phyloP scores from a whole-genome alignment of 1,140 invertebrate species.

The Nomia melanderi region DNA sequence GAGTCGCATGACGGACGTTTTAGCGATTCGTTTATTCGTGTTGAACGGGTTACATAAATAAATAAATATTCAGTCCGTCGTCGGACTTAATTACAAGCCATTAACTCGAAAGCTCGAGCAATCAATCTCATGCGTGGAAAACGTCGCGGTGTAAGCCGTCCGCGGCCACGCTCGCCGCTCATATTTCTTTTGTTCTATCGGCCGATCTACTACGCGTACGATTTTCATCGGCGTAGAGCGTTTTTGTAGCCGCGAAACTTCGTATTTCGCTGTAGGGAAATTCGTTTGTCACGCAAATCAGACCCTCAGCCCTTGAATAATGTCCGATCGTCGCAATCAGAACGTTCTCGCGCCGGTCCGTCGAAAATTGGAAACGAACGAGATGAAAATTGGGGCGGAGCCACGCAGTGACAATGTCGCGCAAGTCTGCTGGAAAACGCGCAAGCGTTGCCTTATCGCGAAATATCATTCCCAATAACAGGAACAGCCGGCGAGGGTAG shows the following conservation, averaged over 20 bases:
- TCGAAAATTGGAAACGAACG: constrained; percentile 6
- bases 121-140: constrained; percentile 38
- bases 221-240: not conserved
- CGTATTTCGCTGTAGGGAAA: constrained; percentile 15
- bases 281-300: constrained; percentile 50
- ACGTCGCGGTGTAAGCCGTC: not conserved
- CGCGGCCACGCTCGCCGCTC: not conserved
- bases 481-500: not conserved
- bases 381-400: constrained; percentile 36
- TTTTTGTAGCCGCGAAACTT: not conserved
- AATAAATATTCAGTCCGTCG: constrained; percentile 38
- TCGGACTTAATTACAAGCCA: constrained; percentile 40
- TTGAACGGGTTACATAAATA: constrained; percentile 14
- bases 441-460: constrained; percentile 22
- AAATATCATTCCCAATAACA: not conserved
- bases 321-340: constrained; percentile 33
- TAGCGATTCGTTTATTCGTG: not conserved
- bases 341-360: constrained; percentile 9
- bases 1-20: too few species aligned
- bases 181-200: constrained; percentile 31
- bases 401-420: not conserved
- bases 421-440: constrained; percentile 20
- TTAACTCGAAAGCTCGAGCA: constrained; percentile 44
- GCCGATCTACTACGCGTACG: constrained; percentile 14
- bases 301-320: not conserved